These are phyloP conservation scores for Apamea crenata DNA, from an alignment of 2,888 invertebrate species.

Conservation along the genomic window DNA sequence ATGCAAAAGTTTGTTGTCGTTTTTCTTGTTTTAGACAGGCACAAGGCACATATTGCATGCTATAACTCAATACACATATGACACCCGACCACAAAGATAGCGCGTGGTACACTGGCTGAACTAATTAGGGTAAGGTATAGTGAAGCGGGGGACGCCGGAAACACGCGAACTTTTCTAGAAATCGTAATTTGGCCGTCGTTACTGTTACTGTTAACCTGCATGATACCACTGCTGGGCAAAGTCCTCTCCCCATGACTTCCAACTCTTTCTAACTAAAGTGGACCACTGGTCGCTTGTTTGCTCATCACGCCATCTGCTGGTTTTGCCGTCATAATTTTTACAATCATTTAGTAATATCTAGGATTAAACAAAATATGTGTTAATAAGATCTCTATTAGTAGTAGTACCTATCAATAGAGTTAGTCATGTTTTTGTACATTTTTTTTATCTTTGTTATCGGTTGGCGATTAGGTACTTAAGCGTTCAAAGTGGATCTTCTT, in stretches of 20 bases:
- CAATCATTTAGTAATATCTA: neutral
- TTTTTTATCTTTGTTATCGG: neutral
- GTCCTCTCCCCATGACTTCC: neutral
- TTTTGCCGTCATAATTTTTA: neutral
- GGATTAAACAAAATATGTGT: neutral
- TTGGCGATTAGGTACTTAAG: neutral
- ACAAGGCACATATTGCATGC: too few species aligned
- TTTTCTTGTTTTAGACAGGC: too few species aligned
- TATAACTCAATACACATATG: too few species aligned
- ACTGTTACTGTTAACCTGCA: neutral
- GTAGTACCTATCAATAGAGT: neutral
- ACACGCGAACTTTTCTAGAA: too few species aligned
- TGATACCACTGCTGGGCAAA: neutral
- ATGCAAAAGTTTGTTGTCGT: too few species aligned
- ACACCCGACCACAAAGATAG: too few species aligned
- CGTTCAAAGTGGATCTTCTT: constrained; percentile 31
- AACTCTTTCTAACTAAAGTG: neutral
- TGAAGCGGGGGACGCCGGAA: too few species aligned
- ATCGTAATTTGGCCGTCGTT: too few species aligned
- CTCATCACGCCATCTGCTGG: neutral
- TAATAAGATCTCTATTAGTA: neutral
- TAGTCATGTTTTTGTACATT: neutral
- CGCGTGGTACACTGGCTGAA: too few species aligned
- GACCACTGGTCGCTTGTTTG: neutral
- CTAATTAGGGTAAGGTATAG: too few species aligned